Evolutionary conservation across 2,113 vertebrate species (phyloP).

Genomic region (human (Homo sapiens)): GRCh38 chr1:232352001-232352500

Average conservation of each 20-base stretch:
- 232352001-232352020: background rate
- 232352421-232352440: fast-evolving
- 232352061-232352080: background rate
- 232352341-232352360: background rate
- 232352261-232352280: background rate
- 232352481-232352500: too few species aligned
- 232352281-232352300: background rate
- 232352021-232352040: background rate
- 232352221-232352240: background rate
- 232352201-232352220: background rate
- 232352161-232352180: background rate
- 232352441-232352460: background rate
- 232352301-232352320: background rate
- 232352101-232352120: background rate
- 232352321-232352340: background rate
- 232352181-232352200: background rate
- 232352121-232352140: background rate
- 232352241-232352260: fast-evolving
- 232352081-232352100: background rate
- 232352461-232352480: background rate
- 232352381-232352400: background rate
- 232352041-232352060: background rate
- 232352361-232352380: too few species aligned
- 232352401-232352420: background rate
- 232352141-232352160: background rate